These are phyloP conservation scores for Drosophila seclusa DNA, from an alignment of 2,888 invertebrate species.

Conservation along the genomic window DNA sequence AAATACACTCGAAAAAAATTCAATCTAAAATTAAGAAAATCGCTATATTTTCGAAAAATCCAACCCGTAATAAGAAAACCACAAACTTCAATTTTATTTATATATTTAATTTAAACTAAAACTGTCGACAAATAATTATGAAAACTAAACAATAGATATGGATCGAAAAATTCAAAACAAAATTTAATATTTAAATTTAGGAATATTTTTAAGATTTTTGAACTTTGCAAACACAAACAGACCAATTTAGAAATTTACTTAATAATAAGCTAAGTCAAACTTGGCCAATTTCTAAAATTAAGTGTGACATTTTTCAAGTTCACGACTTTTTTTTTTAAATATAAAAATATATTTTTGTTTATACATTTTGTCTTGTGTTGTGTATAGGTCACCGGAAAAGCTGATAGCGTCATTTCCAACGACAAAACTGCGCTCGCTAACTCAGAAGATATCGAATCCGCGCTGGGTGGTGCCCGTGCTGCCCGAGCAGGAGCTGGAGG, in stretches of 20 bases:
- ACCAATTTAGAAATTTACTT: background rate
- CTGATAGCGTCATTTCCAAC: constrained; percentile 89
- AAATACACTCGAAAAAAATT: constrained; percentile 14
- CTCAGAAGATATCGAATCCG: constrained; percentile 98
- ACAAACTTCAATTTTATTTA: too few relatives aligned
- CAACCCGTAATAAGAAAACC: too few relatives aligned
- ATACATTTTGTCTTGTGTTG: constrained; percentile 24
- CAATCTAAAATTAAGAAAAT: background rate
- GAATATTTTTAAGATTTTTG: background rate
- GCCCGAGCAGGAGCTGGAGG: constrained; percentile 97
- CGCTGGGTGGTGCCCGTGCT: constrained; percentile 99
- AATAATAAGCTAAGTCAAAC: background rate
- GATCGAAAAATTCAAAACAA: background rate
- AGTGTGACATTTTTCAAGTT: background rate
- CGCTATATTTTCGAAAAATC: background rate
- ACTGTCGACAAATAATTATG: background rate
- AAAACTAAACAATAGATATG: background rate
- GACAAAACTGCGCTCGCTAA: constrained; percentile 93
- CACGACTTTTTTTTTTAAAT: background rate
- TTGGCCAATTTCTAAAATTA: background rate
- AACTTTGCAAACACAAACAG: background rate
- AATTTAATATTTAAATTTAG: background rate
- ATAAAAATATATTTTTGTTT: background rate
- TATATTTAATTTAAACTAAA: background rate
- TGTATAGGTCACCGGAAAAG: constrained; percentile 83